Conservation (phyloP, 1,140 invertebrate species). For the fruit fly (Drosophila melanogaster) region Release_6_plus_ISO1_MT NT_037436.4:10198501-10199000, state of each 20-base stretch:
- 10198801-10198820: too few relatives aligned
- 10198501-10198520: slow-evolving; percentile 5
- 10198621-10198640: slow-evolving; percentile 81
- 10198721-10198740: too few relatives aligned
- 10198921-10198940: slow-evolving; percentile 30
- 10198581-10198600: slow-evolving; percentile 76
- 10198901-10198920: slow-evolving; percentile 78
- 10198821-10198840: too few relatives aligned
- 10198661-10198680: slow-evolving; percentile 4
- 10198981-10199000: slow-evolving; percentile 60
- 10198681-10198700: neutral
- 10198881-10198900: slow-evolving; percentile 72
- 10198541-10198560: slow-evolving; percentile 78
- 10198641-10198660: slow-evolving; percentile 53
- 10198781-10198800: too few relatives aligned
- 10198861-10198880: slow-evolving; percentile 53
- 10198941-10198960: neutral
- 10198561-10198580: slow-evolving; percentile 76
- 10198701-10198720: too few relatives aligned
- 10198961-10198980: neutral
- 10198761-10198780: too few relatives aligned
- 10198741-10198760: too few relatives aligned
- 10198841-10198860: neutral
- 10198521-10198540: slow-evolving; percentile 61
- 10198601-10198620: slow-evolving; percentile 80